Evolutionary conservation across 1,140 invertebrate genomes (phyloP), one percentile per base, ranked within the genome.

Genomic region (Maniola jurtina): DNA sequence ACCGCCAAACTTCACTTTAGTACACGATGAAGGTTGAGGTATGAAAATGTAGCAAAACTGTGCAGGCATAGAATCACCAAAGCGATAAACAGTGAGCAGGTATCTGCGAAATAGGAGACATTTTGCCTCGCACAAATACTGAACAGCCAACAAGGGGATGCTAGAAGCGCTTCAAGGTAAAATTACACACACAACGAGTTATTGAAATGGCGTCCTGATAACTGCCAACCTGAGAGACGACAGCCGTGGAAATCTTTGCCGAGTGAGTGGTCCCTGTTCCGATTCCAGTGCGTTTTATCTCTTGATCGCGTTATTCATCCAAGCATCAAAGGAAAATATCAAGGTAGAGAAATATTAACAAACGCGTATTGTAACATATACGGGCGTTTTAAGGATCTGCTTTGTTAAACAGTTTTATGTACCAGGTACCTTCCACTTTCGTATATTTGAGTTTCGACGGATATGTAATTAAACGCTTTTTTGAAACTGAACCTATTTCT

Each of bases 271-370:
- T 70, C 66, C 71, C 67, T 59, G 68, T 54, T 74, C 69, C 74
- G 75, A 78, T 78, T 72, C 68, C 75, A 61, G 73, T 79, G 76
- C 80, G 76, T 86, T 85, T 86, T 89, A 88, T 89, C 83, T 87
- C 80, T 87, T 86, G 82, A 88, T 87, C 87, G 81, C 79, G 76
- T 88, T 89, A 88, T 84, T 86, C 85, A 89, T 68, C 79, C 82
- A 79, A 84, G 83, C 83, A 87, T 87, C 82, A 85, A 87, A 87
- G 81, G 73, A 85, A 89, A 86, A 86, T 79, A 77, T 73, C 76
- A 25, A 25, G 25, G 25, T 77, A 67, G 72, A 72, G 73, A 82
- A 84, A 82, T 81, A 83, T 82, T 82, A 82, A 82, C 79, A 78
- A 77, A 79, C 72, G 73, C 74, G 72, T 16, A 60, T 54, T 0